Conservation (phyloP, 2,113 vertebrate species). For the Typhlomys cinereus region DNA sequence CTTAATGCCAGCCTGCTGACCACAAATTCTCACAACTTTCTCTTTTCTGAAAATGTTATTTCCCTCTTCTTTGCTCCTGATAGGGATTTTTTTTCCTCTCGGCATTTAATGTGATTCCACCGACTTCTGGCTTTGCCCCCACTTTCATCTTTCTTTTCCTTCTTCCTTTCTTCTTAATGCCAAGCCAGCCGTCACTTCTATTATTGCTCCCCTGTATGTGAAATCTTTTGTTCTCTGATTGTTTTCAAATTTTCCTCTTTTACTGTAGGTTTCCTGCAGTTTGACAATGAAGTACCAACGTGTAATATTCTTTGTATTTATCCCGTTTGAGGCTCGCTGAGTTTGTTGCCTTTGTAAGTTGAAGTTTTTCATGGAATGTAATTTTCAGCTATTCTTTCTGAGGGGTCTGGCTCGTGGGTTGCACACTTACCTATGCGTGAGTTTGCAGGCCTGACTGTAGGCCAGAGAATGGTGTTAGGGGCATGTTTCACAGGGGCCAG, state of each 20-base stretch:
- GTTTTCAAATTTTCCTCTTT: conserved; percentile 5
- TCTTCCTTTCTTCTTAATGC: neutral
- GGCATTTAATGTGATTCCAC: neutral
- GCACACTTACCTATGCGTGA: neutral
- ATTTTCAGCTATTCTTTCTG: neutral
- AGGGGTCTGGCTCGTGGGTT: neutral
- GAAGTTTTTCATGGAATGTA: neutral
- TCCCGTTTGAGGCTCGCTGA: neutral
- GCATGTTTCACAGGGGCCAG: neutral
- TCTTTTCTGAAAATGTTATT: neutral
- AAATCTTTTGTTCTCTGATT: neutral
- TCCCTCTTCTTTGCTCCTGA: neutral
- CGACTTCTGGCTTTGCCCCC: neutral
- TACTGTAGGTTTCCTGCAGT: neutral
- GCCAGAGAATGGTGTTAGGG: neutral
- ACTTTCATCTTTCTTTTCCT: neutral
- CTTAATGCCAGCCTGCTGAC: neutral
- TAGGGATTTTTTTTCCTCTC: neutral
- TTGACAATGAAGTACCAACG: neutral
- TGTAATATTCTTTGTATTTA: neutral
- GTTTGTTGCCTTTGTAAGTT: neutral
- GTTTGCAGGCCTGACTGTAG: neutral
- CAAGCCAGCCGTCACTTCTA: neutral
- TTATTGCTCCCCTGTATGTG: neutral
- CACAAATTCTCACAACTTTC: neutral